Conservation (phyloP, 1,140 invertebrate species). For the Lanistes nyassanus region DNA sequence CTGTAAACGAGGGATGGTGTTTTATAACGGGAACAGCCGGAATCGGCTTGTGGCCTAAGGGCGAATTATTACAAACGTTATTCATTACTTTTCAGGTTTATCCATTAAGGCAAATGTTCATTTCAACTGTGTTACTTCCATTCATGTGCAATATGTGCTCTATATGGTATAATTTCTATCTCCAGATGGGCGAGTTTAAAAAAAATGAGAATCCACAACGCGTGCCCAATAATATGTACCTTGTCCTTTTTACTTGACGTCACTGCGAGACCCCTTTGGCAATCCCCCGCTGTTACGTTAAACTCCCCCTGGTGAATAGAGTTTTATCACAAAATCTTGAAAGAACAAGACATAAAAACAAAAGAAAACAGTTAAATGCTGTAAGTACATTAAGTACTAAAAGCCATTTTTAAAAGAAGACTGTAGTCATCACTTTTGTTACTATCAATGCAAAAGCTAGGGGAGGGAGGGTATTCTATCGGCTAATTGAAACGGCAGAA, state of each 20-base stretch:
- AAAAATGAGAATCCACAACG: constrained; percentile 59
- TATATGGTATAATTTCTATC: constrained; percentile 31
- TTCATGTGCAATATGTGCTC: constrained; percentile 18
- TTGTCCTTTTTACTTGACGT: constrained; percentile 56
- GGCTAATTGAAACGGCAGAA: constrained; percentile 63
- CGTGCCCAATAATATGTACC: constrained; percentile 61
- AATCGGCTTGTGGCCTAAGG: neutral
- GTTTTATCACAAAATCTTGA: too few relatives aligned
- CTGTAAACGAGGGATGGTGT: constrained; percentile 28
- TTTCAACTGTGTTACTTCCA: constrained; percentile 26
- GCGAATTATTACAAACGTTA: neutral
- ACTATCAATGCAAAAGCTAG: neutral
- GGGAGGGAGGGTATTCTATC: constrained; percentile 42
- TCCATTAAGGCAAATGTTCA: constrained; percentile 4
- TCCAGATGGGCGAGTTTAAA: constrained; percentile 45
- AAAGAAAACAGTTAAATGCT: neutral
- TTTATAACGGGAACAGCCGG: constrained; percentile 41
- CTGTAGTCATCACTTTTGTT: neutral
- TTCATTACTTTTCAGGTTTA: neutral
- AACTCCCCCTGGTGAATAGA: constrained; percentile 31
- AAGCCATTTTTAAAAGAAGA: neutral
- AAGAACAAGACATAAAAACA: neutral
- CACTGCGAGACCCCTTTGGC: constrained; percentile 57
- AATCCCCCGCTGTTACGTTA: constrained; percentile 46
- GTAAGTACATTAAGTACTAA: neutral